Percentiles rank a stretch among this genome's conserved stretches.
Evolutionary conservation across 2,888 invertebrate genomes (phyloP).

Genomic region (Papilio elwesi): DNA sequence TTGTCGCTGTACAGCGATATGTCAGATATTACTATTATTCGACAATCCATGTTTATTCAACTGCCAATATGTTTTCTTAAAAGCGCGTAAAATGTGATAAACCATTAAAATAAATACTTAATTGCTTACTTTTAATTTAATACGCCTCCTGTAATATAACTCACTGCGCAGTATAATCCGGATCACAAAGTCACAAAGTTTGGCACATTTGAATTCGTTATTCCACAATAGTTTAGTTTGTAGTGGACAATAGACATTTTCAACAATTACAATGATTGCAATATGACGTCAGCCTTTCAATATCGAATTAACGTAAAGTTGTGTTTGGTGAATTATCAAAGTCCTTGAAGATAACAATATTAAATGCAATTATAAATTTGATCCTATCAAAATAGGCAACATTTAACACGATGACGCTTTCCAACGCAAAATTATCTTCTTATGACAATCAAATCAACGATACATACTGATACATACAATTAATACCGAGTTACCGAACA

Average conservation of each 20-base stretch:
- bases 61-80: too few species aligned
- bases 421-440: conserved; percentile 10
- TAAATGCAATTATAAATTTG: conserved; percentile 5
- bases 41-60: too few species aligned
- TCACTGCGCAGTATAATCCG: conserved; percentile 14
- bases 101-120: not conserved
- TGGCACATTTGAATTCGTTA: conserved; percentile 32
- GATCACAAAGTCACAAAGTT: conserved; percentile 31
- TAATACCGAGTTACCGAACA: too few species aligned
- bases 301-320: not conserved
- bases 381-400: conserved; percentile 19
- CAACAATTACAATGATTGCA: conserved; percentile 32
- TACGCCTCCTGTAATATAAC: not conserved
- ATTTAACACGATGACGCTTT: conserved; percentile 3
- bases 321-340: conserved; percentile 13
- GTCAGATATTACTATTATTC: too few species aligned
- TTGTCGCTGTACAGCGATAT: too few species aligned
- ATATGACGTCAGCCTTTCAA: conserved; percentile 37
- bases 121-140: conserved; percentile 14
- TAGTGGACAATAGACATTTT: conserved; percentile 34
- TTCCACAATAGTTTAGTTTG: conserved; percentile 20
- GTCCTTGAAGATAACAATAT: not conserved
- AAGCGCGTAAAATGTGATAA: not conserved
- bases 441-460: too few species aligned
- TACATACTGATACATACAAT: too few species aligned